Evolutionary conservation across 2,888 invertebrate genomes (phyloP).

Genomic region (Monoplex corrugatus): DNA sequence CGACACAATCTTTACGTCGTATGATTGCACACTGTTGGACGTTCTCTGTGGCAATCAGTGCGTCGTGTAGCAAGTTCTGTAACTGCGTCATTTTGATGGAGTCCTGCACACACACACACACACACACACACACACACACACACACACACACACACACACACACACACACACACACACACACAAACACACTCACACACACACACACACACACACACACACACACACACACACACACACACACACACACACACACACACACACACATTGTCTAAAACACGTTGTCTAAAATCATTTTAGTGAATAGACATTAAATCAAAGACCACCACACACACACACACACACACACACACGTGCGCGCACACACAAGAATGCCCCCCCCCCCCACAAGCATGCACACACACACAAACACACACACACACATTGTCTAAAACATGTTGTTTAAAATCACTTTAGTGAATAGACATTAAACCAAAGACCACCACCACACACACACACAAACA

Average conservation of each 20-base stretch:
- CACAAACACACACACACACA: neutral
- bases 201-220: neutral
- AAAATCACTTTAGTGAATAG: too few relatives aligned
- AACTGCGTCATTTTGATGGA: constrained; percentile 81
- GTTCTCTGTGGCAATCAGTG: constrained; percentile 79
- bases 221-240: too few relatives aligned
- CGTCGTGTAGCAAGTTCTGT: constrained; percentile 80
- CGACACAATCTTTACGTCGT: constrained; percentile 73
- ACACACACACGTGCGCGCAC: neutral
- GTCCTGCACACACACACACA: constrained; percentile 66
- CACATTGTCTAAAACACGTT: too few relatives aligned
- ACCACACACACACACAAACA: neutral
- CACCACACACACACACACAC: neutral
- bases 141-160: neutral
- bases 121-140: neutral
- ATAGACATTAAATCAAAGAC: too few relatives aligned
- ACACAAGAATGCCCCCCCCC: neutral
- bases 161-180: constrained; percentile 5
- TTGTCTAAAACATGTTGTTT: neutral
- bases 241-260: too few relatives aligned
- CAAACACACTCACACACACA: neutral
- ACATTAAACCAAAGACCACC: neutral
- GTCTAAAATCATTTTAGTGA: too few relatives aligned
- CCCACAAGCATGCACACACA: neutral
- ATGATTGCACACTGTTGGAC: constrained; percentile 81